phyloP scores from a whole-genome alignment of 2,113 vertebrate genomes.

The Heteronetta atricapilla region DNA sequence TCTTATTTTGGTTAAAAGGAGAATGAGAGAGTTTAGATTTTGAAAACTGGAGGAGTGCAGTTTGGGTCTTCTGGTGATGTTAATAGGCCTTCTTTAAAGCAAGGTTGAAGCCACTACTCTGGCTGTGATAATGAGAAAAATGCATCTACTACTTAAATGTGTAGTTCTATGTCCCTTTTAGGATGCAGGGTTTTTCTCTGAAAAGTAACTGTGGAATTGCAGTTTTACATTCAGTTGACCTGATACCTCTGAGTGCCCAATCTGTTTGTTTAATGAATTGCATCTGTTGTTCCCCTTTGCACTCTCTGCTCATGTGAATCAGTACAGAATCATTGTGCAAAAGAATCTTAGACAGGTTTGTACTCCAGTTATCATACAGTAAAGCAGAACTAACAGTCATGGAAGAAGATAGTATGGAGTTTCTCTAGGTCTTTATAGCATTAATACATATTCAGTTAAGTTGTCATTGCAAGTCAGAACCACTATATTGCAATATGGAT shows the following conservation, averaged over 20 bases:
- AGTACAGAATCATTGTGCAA: not conserved
- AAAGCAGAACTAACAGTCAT: not conserved
- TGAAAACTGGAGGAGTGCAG: constrained; percentile 26
- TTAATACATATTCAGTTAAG: not conserved
- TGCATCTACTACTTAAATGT: not conserved
- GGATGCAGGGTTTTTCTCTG: not conserved
- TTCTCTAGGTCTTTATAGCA: not conserved
- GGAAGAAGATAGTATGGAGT: not conserved
- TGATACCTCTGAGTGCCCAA: not conserved
- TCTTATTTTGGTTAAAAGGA: constrained; percentile 27
- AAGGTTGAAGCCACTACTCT: not conserved
- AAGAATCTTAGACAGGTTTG: not conserved
- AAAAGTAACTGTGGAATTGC: not conserved
- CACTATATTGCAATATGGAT: not conserved
- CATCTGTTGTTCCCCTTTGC: not conserved
- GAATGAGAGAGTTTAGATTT: constrained; percentile 39
- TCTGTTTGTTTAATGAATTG: not conserved
- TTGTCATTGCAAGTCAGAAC: not conserved
- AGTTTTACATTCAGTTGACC: not conserved
- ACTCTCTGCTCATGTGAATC: not conserved
- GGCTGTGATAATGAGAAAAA: not conserved
- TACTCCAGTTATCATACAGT: not conserved
- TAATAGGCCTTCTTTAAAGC: not conserved
- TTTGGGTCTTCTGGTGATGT: not conserved
- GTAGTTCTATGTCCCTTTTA: not conserved